Evolutionary conservation across 2,888 invertebrate genomes (phyloP), one percentile per base, ranked within the genome.

Genomic region (Tetheella fluctuosa): DNA sequence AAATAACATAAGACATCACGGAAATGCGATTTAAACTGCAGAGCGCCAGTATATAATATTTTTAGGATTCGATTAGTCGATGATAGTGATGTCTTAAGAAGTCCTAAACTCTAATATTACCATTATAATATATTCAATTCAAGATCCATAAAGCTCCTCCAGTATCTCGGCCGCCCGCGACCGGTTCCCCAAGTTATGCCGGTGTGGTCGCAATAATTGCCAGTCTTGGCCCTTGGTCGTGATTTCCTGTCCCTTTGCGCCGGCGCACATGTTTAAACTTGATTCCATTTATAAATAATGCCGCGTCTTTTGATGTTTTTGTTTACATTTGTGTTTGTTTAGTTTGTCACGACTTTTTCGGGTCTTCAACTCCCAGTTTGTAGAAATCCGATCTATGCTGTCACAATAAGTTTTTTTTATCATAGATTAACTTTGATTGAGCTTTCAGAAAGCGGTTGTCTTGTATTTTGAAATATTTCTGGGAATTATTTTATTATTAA

Each of bases 141-240:
- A 48, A 48, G 2, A 0, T 10, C 39, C 48, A 48, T 48, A 48
- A 48, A 10, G 42, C 42, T 42, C 10, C 30, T 5, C 3, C 17
- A 17, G 48, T 10, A 48, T 20, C 17, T 20, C 48, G 48, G 10
- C 48, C 20, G 17, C 4, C 10, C 0, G 2, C 48, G 48, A 48
- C 48, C 48, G 48, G 48, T 48, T 20, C 17, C 20, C 20, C 48
- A 20, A 48, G 48, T 48, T 48, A 48, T 48, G 48, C 48, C 48
- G 48, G 42, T 39, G 39, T 17, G 42, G 48, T 48, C 48, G 20
- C 48, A 48, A 48, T 48, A 48, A 48, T 48, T 48, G 48, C 10
- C 48, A 48, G 48, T 48, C 57, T 57, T 57, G 57, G 28, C 57
- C 57, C 23, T 25, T 48, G 57, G n/a, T 52, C 57, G 57, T 57